A percentile compares a stretch with the other conserved stretches of the same genome.
phyloP scores from a whole-genome alignment of 2,113 vertebrate species.

The Tringa solitaria region DNA sequence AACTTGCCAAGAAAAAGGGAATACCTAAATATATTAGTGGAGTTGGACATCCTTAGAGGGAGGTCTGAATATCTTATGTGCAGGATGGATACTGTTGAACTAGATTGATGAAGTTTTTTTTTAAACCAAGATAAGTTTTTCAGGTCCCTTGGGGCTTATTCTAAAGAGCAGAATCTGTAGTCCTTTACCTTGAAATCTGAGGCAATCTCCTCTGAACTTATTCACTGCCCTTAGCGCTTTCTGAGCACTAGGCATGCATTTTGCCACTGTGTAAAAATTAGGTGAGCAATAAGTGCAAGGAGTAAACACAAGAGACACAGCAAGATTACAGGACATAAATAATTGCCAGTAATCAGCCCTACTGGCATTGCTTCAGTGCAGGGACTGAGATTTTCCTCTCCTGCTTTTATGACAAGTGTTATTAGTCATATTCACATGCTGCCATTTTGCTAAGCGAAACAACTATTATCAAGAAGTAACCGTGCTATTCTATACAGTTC shows the following conservation, averaged over 20 bases:
- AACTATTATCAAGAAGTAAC: background rate
- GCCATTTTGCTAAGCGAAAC: background rate
- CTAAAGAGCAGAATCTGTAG: background rate
- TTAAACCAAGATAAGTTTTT: background rate
- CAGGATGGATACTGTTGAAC: background rate
- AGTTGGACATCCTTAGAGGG: background rate
- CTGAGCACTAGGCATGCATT: background rate
- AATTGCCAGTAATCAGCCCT: background rate
- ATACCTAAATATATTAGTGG: background rate
- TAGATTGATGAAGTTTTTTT: background rate
- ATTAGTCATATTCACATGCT: background rate
- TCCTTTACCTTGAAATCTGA: background rate
- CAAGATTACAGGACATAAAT: background rate
- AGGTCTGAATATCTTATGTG: background rate
- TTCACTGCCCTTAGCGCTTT: background rate
- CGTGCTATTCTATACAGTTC: background rate
- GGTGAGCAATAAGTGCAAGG: background rate
- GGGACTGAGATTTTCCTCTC: background rate
- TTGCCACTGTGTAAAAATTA: background rate
- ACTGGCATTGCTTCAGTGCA: background rate
- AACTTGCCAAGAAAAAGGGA: background rate
- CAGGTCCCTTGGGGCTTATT: background rate
- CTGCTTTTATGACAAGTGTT: background rate
- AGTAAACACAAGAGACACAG: background rate
- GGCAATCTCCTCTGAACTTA: background rate